Evolutionary conservation across 2,797 vertebrate species (phyloP).

Genomic region (Phalanger gymnotis): DNA sequence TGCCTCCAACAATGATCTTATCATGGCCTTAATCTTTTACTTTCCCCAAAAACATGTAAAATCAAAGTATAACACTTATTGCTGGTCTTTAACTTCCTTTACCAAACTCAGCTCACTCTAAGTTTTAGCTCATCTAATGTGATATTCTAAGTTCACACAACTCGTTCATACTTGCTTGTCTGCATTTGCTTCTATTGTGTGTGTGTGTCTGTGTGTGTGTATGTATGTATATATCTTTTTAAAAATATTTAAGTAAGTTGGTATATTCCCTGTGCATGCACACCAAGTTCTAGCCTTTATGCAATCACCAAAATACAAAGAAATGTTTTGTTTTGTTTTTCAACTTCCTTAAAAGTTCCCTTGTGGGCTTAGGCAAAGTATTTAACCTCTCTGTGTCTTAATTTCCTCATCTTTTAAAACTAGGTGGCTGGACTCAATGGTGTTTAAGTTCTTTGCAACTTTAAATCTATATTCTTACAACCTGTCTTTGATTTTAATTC

Average conservation of each 20-base stretch:
- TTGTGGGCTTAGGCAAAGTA: not conserved
- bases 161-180: not conserved
- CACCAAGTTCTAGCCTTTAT: not conserved
- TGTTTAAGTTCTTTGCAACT: not conserved
- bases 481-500: not conserved
- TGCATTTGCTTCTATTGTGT: not conserved
- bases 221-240: no score
- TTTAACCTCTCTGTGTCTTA: not conserved
- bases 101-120: not conserved
- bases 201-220: no score
- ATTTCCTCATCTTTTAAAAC: not conserved
- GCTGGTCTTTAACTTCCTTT: not conserved
- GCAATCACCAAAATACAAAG: not conserved
- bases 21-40: not conserved
- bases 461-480: not conserved
- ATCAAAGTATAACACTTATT: not conserved
- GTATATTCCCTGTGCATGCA: not conserved
- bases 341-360: not conserved
- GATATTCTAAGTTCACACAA: not conserved
- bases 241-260: not conserved
- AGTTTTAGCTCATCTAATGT: not conserved
- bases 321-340: not conserved
- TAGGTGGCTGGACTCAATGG: not conserved
- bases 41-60: not conserved
- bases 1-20: not conserved